Conservation (phyloP, 2,888 invertebrate species). For the Fabriciana adippe region DNA sequence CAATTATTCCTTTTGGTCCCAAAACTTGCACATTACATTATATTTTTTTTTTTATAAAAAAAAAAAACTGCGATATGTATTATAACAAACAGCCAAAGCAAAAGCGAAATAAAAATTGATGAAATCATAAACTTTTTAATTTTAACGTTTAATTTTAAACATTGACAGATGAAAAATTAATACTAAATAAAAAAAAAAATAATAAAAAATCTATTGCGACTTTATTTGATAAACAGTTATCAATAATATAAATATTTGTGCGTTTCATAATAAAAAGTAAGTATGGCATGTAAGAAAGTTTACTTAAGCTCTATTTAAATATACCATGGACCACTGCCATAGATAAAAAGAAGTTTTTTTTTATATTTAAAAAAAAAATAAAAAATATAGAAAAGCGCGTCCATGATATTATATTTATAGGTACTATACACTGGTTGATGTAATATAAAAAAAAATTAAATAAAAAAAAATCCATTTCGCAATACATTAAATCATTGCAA, state of each 20-base stretch:
- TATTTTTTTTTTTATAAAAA: slow-evolving; percentile 1
- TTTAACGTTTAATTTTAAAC: slow-evolving; percentile 11
- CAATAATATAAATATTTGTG: slow-evolving; percentile 44
- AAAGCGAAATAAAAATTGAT: slow-evolving; percentile 24
- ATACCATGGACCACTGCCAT: slow-evolving; percentile 16
- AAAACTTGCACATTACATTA: slow-evolving; percentile 52
- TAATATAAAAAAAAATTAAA: slow-evolving; percentile 46
- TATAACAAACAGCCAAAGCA: slow-evolving; percentile 5
- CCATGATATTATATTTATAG: slow-evolving; percentile 4
- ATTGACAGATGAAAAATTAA: slow-evolving; percentile 20
- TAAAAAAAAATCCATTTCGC: slow-evolving; percentile 36
- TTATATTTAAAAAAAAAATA: neutral
- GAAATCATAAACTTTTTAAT: slow-evolving; percentile 26
- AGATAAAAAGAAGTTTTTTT: neutral
- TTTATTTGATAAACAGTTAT: slow-evolving; percentile 38
- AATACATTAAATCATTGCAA: slow-evolving; percentile 19
- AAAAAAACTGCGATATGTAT: slow-evolving; percentile 28
- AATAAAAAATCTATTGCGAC: slow-evolving; percentile 31
- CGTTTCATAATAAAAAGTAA: slow-evolving; percentile 40
- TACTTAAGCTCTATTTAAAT: slow-evolving; percentile 26
- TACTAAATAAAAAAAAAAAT: slow-evolving; percentile 31
- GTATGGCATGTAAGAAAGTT: slow-evolving; percentile 37
- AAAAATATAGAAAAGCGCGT: neutral
- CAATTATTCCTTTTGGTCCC: slow-evolving; percentile 61
- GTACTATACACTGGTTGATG: slow-evolving; percentile 17